A percentile compares a stretch with the other conserved stretches of the same genome.
Conservation (phyloP, 2,797 vertebrate genomes). For the Atherinosoma microstoma region DNA sequence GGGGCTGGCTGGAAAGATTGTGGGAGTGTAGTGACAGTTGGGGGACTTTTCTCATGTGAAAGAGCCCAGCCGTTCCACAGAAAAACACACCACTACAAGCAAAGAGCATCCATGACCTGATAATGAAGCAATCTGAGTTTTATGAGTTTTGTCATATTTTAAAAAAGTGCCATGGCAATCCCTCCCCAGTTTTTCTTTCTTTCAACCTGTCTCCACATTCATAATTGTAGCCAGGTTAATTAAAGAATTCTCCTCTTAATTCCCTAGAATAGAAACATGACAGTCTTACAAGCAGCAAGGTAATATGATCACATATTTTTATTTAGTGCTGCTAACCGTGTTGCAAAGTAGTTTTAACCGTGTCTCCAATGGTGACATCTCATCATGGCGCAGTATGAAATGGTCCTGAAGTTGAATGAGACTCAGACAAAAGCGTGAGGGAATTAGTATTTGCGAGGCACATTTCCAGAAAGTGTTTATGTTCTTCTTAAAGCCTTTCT, state of each 20-base stretch:
- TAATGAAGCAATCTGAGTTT: slow-evolving; percentile 60
- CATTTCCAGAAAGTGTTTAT: slow-evolving; percentile 85
- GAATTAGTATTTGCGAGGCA: slow-evolving; percentile 84
- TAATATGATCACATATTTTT: slow-evolving; percentile 79
- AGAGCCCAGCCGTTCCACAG: slow-evolving; percentile 50
- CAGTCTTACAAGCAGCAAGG: slow-evolving; percentile 74
- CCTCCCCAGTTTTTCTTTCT: slow-evolving; percentile 12
- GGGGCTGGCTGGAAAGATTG: slow-evolving; percentile 88
- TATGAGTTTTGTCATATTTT: slow-evolving; percentile 58
- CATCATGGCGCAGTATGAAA: slow-evolving; percentile 81
- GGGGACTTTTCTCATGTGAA: slow-evolving; percentile 82
- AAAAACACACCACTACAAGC: slow-evolving; percentile 70
- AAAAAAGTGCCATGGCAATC: slow-evolving; percentile 39
- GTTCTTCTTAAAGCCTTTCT: slow-evolving; percentile 86
- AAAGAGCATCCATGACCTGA: slow-evolving; percentile 70
- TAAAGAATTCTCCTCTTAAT: slow-evolving; percentile 75
- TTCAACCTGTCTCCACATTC: slow-evolving; percentile 32
- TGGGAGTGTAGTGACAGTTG: slow-evolving; percentile 81
- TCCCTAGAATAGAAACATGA: slow-evolving; percentile 74
- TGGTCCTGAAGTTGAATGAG: slow-evolving; percentile 85
- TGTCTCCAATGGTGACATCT: slow-evolving; percentile 82
- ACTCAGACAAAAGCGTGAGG: slow-evolving; percentile 83
- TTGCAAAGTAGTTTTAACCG: slow-evolving; percentile 82
- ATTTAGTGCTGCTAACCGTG: slow-evolving; percentile 72
- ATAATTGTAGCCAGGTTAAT: slow-evolving; percentile 74